Evolutionary conservation across 2,797 vertebrate species (phyloP).

Genomic region (Coendou prehensilis): DNA sequence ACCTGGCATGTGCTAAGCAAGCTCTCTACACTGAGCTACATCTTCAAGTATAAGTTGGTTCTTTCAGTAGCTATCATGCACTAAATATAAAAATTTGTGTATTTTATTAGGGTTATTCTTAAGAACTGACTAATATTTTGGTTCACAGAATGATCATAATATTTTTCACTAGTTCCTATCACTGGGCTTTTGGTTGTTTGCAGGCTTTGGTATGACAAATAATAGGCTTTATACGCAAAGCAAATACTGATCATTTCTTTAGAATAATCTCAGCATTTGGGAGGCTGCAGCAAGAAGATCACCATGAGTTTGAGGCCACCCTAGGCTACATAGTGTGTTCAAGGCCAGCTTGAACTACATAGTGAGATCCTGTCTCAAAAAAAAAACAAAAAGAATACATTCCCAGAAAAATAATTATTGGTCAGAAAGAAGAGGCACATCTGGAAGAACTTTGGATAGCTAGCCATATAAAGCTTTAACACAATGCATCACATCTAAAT

Average conservation of each 20-base stretch:
- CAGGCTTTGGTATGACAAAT: neutral
- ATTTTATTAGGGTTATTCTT: too few species aligned
- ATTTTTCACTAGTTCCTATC: too few species aligned
- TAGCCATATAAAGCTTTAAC: neutral
- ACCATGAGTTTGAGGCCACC: neutral
- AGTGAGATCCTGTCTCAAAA: neutral
- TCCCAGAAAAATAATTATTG: conserved; percentile 5
- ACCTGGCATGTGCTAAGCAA: neutral
- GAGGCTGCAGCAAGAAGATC: neutral
- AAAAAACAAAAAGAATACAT: neutral
- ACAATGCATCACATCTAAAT: too few species aligned
- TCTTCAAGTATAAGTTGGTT: neutral
- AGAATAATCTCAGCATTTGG: neutral
- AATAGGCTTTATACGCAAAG: neutral
- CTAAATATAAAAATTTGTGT: too few species aligned
- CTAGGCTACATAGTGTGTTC: neutral
- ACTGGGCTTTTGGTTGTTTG: too few species aligned
- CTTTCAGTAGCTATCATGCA: neutral
- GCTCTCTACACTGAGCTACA: neutral
- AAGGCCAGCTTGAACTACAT: neutral
- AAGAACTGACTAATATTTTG: too few species aligned
- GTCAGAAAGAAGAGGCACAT: neutral
- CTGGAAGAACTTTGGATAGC: neutral
- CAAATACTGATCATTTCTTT: conserved; percentile 38
- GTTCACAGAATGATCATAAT: too few species aligned